Percentiles rank a stretch among this genome's conserved stretches.
These are phyloP conservation scores for Leptodirus hochenwartii DNA, from an alignment of 2,888 invertebrate genomes.

Conservation along the genomic window DNA sequence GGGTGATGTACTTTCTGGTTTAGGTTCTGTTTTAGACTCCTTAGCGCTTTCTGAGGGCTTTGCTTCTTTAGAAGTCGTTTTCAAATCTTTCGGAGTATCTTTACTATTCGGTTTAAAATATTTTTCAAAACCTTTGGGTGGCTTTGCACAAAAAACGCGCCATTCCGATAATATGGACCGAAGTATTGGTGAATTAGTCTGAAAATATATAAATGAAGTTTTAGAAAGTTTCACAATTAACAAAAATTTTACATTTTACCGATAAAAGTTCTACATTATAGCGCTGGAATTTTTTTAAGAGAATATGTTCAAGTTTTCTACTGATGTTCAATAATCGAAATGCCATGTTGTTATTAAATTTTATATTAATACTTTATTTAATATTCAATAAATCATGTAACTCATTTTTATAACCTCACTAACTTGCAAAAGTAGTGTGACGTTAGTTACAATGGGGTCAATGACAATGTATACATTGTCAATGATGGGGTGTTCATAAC, in stretches of 20 bases:
- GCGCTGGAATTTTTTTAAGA: conserved; percentile 22
- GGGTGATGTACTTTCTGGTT: too few relatives aligned
- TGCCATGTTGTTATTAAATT: too few relatives aligned
- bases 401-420: too few relatives aligned
- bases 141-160: conserved; percentile 50
- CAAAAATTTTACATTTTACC: conserved; percentile 15
- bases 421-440: too few relatives aligned
- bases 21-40: conserved; percentile 21
- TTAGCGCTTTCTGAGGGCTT: conserved; percentile 18
- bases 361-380: too few relatives aligned
- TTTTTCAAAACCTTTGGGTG: conserved; percentile 89
- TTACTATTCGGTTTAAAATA: conserved; percentile 51
- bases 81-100: conserved; percentile 17
- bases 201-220: conserved; percentile 12
- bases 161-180: conserved; percentile 43
- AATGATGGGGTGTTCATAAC: too few relatives aligned
- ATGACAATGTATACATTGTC: too few relatives aligned
- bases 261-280: conserved; percentile 19
- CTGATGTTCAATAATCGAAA: conserved; percentile 39
- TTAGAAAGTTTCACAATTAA: conserved; percentile 1
- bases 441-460: too few relatives aligned
- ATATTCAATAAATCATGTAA: too few relatives aligned
- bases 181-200: conserved; percentile 35
- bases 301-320: conserved; percentile 33
- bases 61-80: conserved; percentile 20